phyloP scores from a whole-genome alignment of 2,888 invertebrate genomes.

The Aromia moschata region DNA sequence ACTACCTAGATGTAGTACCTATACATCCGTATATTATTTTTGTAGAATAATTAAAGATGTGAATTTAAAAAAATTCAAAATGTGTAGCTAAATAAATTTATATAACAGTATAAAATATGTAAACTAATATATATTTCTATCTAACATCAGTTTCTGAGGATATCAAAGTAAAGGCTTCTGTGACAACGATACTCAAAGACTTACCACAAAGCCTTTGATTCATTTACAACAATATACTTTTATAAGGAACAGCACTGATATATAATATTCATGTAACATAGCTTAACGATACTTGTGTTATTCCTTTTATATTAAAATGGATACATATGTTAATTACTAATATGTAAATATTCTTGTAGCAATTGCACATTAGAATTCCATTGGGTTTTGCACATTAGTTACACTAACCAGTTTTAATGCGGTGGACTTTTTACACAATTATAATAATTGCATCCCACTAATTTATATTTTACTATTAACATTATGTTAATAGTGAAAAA shows the following conservation, averaged over 20 bases:
- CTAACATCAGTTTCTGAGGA: too few species aligned
- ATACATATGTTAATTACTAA: slow-evolving; percentile 37
- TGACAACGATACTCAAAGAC: too few species aligned
- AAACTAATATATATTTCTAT: too few species aligned
- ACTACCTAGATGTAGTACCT: too few species aligned
- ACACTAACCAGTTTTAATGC: slow-evolving; percentile 28
- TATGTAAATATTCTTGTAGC: slow-evolving; percentile 40
- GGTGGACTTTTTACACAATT: slow-evolving; percentile 35
- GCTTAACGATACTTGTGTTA: slow-evolving; percentile 37
- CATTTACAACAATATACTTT: slow-evolving; percentile 23
- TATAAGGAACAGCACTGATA: slow-evolving; percentile 31
- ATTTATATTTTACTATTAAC: slow-evolving; percentile 35
- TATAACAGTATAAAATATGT: too few species aligned
- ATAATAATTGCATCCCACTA: slow-evolving; percentile 35
- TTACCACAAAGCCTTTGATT: slow-evolving; percentile 19
- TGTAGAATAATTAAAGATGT: too few species aligned
- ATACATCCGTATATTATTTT: too few species aligned
- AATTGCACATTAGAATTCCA: slow-evolving; percentile 37
- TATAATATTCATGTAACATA: slow-evolving; percentile 36
- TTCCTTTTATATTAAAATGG: slow-evolving; percentile 37
- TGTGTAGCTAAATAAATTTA: too few species aligned
- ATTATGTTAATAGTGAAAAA: slow-evolving; percentile 31
- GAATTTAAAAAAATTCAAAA: too few species aligned
- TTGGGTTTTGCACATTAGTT: slow-evolving; percentile 29
- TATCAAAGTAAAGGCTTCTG: too few species aligned